A percentile compares a stretch with the other conserved stretches of the same genome.
Evolutionary conservation across 2,888 invertebrate genomes (phyloP).

Genomic region (Didymodactylos carnosus): DNA sequence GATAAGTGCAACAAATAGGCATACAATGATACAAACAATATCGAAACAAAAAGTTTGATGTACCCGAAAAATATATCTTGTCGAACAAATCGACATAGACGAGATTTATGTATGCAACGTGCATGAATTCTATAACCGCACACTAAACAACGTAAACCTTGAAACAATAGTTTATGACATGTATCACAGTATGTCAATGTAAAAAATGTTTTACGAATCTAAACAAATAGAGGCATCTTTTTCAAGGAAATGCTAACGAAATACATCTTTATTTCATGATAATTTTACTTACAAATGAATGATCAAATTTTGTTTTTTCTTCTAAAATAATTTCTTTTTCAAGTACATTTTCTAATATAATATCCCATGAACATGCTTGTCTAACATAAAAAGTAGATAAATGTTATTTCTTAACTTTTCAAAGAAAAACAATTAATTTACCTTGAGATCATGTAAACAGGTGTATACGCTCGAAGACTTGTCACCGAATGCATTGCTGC

Average conservation of each 20-base stretch:
- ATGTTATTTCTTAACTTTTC: not conserved
- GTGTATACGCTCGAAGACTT: not conserved
- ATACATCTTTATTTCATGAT: no score
- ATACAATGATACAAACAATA: no score
- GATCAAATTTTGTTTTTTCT: not conserved
- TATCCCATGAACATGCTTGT: not conserved
- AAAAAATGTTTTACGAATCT: not conserved
- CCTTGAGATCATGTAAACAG: not conserved
- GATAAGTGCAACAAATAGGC: no score
- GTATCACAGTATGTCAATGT: not conserved
- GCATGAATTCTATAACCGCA: not conserved
- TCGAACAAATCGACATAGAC: not conserved
- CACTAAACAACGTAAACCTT: not conserved
- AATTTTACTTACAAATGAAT: slow-evolving; percentile 2
- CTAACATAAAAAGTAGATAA: not conserved
- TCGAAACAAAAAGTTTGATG: no score
- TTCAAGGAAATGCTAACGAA: no score
- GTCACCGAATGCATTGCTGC: not conserved
- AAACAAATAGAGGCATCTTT: no score
- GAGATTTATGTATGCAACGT: not conserved
- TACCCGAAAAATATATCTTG: not conserved
- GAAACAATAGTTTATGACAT: not conserved
- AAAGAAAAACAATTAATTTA: not conserved
- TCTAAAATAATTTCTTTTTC: not conserved
- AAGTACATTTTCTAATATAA: not conserved